These are phyloP conservation scores for Drosophila sproati DNA, from an alignment of 1,140 invertebrate genomes.

Conservation along the genomic window DNA sequence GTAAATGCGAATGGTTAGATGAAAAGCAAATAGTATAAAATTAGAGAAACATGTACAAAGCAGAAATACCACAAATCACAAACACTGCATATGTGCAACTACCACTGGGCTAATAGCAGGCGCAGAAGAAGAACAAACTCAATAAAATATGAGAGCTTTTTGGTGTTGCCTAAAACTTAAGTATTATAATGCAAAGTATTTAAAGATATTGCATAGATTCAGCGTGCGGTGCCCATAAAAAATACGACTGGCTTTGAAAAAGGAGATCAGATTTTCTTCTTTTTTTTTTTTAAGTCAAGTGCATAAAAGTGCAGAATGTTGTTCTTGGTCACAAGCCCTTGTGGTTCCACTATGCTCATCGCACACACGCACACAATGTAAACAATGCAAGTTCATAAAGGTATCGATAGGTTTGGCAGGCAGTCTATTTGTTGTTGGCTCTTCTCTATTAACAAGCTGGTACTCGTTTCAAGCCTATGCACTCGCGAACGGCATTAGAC, in stretches of 20 bases:
- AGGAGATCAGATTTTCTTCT: conserved; percentile 55
- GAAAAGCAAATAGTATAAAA: conserved; percentile 43
- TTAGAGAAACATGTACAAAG: conserved; percentile 34
- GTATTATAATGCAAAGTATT: no score
- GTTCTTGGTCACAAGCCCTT: conserved; percentile 15
- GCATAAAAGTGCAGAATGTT: conserved; percentile 57
- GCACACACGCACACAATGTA: conserved; percentile 50
- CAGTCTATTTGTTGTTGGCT: conserved; percentile 17
- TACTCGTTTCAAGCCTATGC: conserved; percentile 27
- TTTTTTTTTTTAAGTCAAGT: conserved; percentile 36
- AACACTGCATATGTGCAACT: not conserved
- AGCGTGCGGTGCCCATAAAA: conserved; percentile 6
- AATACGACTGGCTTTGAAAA: conserved; percentile 22
- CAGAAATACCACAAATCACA: conserved; percentile 33
- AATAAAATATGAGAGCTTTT: conserved; percentile 2
- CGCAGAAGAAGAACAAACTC: not conserved
- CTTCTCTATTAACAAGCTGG: conserved; percentile 53
- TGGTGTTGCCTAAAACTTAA: not conserved
- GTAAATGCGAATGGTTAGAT: conserved; percentile 54
- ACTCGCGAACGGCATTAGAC: conserved; percentile 48
- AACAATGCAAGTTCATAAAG: conserved; percentile 63
- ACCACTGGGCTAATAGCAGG: not conserved
- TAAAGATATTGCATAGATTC: not conserved
- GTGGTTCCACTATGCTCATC: conserved; percentile 7
- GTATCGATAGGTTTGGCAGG: conserved; percentile 33